Conservation (phyloP, 2,888 invertebrate genomes). For the Nasonia oneida region DNA sequence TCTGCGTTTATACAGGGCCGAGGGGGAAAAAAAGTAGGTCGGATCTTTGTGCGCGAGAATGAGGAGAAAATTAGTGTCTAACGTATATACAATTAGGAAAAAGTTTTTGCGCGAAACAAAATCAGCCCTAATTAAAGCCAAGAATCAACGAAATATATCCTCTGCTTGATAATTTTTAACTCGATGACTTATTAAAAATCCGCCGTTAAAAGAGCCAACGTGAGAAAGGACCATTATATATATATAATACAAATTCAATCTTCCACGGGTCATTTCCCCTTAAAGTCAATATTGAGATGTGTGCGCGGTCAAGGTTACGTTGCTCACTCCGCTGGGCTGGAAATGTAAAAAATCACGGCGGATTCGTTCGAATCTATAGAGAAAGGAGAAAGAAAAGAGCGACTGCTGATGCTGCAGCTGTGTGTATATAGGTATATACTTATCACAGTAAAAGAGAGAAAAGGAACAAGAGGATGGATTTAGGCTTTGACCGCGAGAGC, state of each 20-base stretch:
- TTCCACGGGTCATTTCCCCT: not conserved
- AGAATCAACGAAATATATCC: not conserved
- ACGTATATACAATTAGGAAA: not conserved
- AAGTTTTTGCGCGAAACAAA: not conserved
- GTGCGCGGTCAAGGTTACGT: not conserved
- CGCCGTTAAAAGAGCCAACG: not conserved
- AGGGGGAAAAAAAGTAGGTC: not conserved
- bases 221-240: not conserved
- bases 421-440: not conserved
- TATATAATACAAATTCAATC: conserved; percentile 2
- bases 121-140: not conserved
- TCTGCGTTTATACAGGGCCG: not conserved
- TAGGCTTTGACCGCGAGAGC: conserved; percentile 10
- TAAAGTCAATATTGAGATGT: not conserved
- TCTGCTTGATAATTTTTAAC: not conserved
- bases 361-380: not conserved
- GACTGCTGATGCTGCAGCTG: not conserved
- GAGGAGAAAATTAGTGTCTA: not conserved
- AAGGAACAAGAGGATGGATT: not conserved
- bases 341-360: not conserved
- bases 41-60: not conserved
- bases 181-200: no score
- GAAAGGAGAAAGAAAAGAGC: not conserved
- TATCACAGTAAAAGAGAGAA: not conserved
- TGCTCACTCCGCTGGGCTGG: no score